Percentiles rank a stretch among this genome's conserved stretches.
phyloP scores from a whole-genome alignment of 2,888 invertebrate species.

The Bombylius major region DNA sequence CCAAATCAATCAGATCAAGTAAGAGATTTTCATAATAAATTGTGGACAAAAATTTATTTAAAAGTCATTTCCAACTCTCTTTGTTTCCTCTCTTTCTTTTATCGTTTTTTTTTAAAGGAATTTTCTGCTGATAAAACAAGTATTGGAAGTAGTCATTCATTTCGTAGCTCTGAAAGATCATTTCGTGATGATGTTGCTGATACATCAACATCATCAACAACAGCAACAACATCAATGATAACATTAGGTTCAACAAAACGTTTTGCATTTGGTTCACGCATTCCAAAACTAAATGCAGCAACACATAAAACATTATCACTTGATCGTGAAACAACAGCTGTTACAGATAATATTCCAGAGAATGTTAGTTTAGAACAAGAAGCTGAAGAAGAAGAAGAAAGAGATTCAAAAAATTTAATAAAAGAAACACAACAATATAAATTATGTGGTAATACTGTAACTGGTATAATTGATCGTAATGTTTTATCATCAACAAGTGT shows the following conservation, averaged over 20 bases:
- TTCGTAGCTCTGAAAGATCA: constrained; percentile 21
- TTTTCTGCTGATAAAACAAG: constrained; percentile 21
- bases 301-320: constrained; percentile 21
- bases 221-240: background rate
- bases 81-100: background rate
- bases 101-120: constrained; percentile 15
- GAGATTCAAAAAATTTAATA: background rate
- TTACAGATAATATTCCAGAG: constrained; percentile 21
- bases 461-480: background rate
- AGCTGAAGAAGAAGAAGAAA: constrained; percentile 18
- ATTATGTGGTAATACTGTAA: background rate
- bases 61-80: background rate
- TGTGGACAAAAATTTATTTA: background rate
- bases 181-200: constrained; percentile 21
- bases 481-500: background rate
- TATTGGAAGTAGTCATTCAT: constrained; percentile 22
- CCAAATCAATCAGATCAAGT: constrained; percentile 18
- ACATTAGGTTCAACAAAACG: constrained; percentile 12
- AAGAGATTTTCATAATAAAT: background rate
- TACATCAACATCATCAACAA: constrained; percentile 15
- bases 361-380: constrained; percentile 20
- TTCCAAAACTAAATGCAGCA: constrained; percentile 18
- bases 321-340: constrained; percentile 20
- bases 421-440: background rate
- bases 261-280: constrained; percentile 17